Conservation (phyloP, 2,113 vertebrate species). For the Oryzias javanicus region DNA sequence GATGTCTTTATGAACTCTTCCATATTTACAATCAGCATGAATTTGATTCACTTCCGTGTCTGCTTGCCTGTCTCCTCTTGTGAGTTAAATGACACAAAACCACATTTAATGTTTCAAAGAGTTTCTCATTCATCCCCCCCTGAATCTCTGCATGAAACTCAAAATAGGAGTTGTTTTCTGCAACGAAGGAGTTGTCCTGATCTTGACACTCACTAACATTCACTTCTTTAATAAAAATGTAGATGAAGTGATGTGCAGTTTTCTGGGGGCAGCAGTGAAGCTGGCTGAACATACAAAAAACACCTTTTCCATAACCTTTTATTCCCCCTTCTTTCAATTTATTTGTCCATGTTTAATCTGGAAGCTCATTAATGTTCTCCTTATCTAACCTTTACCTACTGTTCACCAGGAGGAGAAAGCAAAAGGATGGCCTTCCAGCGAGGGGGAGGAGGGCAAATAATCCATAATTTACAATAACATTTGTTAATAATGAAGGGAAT, state of each 20-base stretch:
- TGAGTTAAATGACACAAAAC: slow-evolving; percentile 64
- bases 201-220: slow-evolving; percentile 12
- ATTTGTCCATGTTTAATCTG: slow-evolving; percentile 10
- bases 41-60: slow-evolving; percentile 49
- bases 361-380: slow-evolving; percentile 8
- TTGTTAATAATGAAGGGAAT: slow-evolving; percentile 70
- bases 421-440: slow-evolving; percentile 1
- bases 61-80: slow-evolving; percentile 39
- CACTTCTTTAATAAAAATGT: not conserved
- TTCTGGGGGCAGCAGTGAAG: no score
- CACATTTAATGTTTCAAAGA: slow-evolving; percentile 65
- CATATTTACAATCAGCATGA: slow-evolving; percentile 49
- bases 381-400: slow-evolving; percentile 22
- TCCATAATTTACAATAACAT: slow-evolving; percentile 72
- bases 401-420: slow-evolving; percentile 7
- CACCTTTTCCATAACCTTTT: not conserved
- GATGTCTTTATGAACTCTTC: slow-evolving; percentile 21
- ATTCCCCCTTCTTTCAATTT: not conserved
- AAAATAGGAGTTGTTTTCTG: not conserved
- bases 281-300: no score
- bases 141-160: slow-evolving; percentile 28
- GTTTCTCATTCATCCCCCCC: slow-evolving; percentile 29
- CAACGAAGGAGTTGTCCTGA: not conserved
- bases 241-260: slow-evolving; percentile 22
- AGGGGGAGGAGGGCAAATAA: slow-evolving; percentile 57